phyloP scores from a whole-genome alignment of 1,140 invertebrate genomes.

The Eciton burchellii region DNA sequence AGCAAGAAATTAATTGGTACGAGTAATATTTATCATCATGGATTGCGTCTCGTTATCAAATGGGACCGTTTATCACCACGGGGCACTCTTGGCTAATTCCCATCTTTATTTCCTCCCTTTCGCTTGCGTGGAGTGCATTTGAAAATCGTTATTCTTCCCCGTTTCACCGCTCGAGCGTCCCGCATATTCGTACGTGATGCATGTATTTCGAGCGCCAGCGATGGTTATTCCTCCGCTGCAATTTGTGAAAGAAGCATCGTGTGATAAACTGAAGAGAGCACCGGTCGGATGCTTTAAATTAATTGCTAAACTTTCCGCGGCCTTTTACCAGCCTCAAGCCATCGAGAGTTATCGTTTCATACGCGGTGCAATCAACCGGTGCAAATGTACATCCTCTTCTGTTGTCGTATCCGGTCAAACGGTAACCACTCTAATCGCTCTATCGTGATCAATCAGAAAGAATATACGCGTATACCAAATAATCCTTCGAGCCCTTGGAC shows the following conservation, averaged over 20 bases:
- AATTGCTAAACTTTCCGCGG: constrained; percentile 53
- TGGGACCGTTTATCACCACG: too few species aligned
- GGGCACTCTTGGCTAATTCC: neutral
- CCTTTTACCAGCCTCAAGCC: constrained; percentile 24
- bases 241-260: constrained; percentile 54
- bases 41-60: too few species aligned
- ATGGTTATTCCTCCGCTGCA: constrained; percentile 47
- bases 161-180: constrained; percentile 10
- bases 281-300: constrained; percentile 42
- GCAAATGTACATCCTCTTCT: too few species aligned
- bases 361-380: too few species aligned
- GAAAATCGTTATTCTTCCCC: constrained; percentile 1
- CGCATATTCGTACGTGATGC: constrained; percentile 41
- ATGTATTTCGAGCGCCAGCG: constrained; percentile 40
- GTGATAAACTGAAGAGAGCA: constrained; percentile 32
- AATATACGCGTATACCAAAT: too few species aligned
- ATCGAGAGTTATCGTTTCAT: too few species aligned
- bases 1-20: too few species aligned
- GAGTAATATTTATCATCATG: too few species aligned
- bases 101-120: neutral
- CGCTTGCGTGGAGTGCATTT: neutral
- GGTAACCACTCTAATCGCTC: too few species aligned
- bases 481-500: too few species aligned
- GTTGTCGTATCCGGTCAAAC: too few species aligned
- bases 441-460: too few species aligned